Conservation (phyloP, 2,888 invertebrate species). For the Oligia latruncula region DNA sequence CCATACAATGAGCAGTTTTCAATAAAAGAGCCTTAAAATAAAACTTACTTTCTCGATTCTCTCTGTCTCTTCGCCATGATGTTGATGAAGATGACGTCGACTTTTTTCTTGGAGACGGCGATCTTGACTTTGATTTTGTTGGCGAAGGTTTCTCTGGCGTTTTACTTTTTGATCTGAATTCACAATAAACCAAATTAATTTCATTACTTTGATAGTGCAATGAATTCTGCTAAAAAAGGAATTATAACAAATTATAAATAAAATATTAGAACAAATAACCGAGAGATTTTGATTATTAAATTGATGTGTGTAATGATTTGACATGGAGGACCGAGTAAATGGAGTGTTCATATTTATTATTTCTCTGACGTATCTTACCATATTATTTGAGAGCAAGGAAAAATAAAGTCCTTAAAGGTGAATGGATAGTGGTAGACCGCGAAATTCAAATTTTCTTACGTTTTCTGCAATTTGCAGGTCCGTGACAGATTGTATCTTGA, state of each 20-base stretch:
- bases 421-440: too few relatives aligned
- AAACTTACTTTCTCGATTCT: slow-evolving; percentile 58
- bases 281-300: neutral
- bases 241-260: too few relatives aligned
- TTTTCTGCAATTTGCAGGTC: too few relatives aligned
- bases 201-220: neutral
- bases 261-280: neutral
- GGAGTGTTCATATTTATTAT: slow-evolving; percentile 8
- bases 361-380: neutral
- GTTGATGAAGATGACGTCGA: slow-evolving; percentile 62
- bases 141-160: slow-evolving; percentile 87
- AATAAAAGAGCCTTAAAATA: neutral
- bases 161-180: slow-evolving; percentile 83
- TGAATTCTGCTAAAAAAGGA: neutral
- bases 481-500: too few relatives aligned
- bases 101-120: slow-evolving; percentile 85
- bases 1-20: neutral
- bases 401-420: slow-evolving; percentile 10
- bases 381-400: neutral
- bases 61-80: slow-evolving; percentile 82
- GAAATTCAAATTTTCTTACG: too few relatives aligned
- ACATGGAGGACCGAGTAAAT: neutral
- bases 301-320: neutral
- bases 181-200: slow-evolving; percentile 12
- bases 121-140: slow-evolving; percentile 85